phyloP scores from a whole-genome alignment of 2,888 invertebrate species.

The Cremastinae sp. region DNA sequence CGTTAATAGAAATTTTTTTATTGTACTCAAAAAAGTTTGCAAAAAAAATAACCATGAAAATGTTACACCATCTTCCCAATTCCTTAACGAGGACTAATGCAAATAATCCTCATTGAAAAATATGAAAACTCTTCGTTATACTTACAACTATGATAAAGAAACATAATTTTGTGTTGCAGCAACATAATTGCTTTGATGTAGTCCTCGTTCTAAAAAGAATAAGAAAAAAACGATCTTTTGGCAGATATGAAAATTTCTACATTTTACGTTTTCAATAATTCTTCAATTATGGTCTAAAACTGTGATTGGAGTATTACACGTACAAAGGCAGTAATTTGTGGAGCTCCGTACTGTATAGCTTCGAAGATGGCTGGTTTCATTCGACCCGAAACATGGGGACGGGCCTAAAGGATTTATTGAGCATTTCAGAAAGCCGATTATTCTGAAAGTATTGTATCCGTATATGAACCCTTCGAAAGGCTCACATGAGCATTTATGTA shows the following conservation, averaged over 20 bases:
- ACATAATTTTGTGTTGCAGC: too few relatives aligned
- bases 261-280: too few relatives aligned
- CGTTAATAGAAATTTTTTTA: conserved; percentile 53
- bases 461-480: background rate
- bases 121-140: too few relatives aligned
- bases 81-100: background rate
- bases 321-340: conserved; percentile 34
- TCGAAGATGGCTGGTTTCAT: conserved; percentile 29
- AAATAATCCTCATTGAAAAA: background rate
- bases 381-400: conserved; percentile 22
- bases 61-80: background rate
- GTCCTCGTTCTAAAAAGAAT: too few relatives aligned
- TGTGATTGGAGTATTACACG: too few relatives aligned
- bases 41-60: background rate
- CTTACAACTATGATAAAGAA: too few relatives aligned
- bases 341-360: conserved; percentile 46
- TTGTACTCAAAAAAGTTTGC: conserved; percentile 20
- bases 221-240: too few relatives aligned
- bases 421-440: conserved; percentile 26
- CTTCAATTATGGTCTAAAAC: too few relatives aligned
- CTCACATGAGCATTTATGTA: background rate
- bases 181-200: too few relatives aligned
- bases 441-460: conserved; percentile 11
- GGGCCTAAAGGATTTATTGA: conserved; percentile 54
- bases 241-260: too few relatives aligned